Percentiles rank a stretch among this genome's conserved stretches.
Evolutionary conservation across 2,797 vertebrate genomes (phyloP).

Genomic region (Poeciliopsis turneri): DNA sequence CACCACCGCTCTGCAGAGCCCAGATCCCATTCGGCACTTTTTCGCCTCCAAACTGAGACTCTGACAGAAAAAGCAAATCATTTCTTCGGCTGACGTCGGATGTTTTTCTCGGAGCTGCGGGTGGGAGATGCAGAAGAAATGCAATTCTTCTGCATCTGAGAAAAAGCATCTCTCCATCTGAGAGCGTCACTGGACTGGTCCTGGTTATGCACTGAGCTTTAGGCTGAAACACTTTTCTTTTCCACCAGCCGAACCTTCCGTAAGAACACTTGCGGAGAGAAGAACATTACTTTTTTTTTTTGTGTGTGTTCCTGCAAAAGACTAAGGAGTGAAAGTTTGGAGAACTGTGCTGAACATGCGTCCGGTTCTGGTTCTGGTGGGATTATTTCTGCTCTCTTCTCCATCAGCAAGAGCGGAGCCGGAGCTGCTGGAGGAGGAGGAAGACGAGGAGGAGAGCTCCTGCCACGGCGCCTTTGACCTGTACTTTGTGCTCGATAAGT

Average conservation of each 20-base stretch:
- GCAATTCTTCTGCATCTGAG: background rate
- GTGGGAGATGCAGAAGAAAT: background rate
- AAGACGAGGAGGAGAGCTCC: constrained; percentile 83
- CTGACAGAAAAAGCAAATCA: constrained; percentile 36
- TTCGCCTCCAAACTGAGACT: constrained; percentile 22
- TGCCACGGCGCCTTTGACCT: constrained; percentile 93
- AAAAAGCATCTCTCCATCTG: constrained; percentile 17
- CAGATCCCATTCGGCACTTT: background rate
- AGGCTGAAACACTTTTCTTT: constrained; percentile 20
- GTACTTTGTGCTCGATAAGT: constrained; percentile 95
- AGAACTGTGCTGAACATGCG: constrained; percentile 43
- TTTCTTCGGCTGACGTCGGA: constrained; percentile 3
- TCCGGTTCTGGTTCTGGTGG: constrained; percentile 66
- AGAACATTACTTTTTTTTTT: background rate
- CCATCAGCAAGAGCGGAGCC: constrained; percentile 63
- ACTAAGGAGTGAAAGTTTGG: constrained; percentile 39
- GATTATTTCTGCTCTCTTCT: constrained; percentile 73
- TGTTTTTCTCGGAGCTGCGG: background rate
- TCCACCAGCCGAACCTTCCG: constrained; percentile 42
- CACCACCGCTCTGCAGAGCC: constrained; percentile 45
- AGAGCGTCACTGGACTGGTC: constrained; percentile 16
- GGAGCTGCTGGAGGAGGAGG: constrained; percentile 61
- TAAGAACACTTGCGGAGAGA: constrained; percentile 34
- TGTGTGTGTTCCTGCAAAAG: background rate
- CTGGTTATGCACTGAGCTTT: constrained; percentile 41